A percentile compares a stretch with the other conserved stretches of the same genome.
These are phyloP conservation scores for Sphaerodactylus townsendi DNA, from an alignment of 2,113 vertebrate species.

Conservation along the genomic window DNA sequence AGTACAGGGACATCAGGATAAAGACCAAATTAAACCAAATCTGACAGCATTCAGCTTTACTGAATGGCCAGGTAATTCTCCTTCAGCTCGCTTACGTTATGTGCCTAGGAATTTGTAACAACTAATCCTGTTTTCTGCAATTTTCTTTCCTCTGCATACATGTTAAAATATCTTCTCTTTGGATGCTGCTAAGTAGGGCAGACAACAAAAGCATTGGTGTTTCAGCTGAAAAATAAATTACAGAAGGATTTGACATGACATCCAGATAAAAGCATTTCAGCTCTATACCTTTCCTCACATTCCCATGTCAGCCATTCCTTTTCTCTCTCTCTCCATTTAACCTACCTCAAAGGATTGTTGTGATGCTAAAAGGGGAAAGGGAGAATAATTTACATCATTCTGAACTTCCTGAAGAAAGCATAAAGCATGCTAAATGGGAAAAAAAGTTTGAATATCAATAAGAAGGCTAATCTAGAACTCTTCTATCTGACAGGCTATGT, in stretches of 20 bases:
- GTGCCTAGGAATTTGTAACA: conserved; percentile 30
- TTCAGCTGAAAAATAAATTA: background rate
- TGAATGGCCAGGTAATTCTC: conserved; percentile 61
- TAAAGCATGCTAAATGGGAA: too few relatives aligned
- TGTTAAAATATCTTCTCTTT: conserved; percentile 21
- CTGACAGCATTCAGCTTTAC: conserved; percentile 49
- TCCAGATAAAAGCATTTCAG: background rate
- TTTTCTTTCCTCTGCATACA: conserved; percentile 10
- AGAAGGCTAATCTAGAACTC: background rate
- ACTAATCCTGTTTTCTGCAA: conserved; percentile 37
- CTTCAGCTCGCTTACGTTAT: conserved; percentile 53
- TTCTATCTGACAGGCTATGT: background rate
- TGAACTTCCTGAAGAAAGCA: too few relatives aligned
- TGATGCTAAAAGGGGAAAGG: too few relatives aligned
- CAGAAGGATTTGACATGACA: background rate
- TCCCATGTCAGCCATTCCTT: background rate
- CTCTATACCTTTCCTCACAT: fast-evolving
- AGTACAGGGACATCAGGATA: conserved; percentile 17
- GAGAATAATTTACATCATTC: too few relatives aligned
- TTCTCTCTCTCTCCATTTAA: background rate
- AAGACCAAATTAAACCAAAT: conserved; percentile 19
- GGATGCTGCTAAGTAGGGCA: background rate
- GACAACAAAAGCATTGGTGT: background rate
- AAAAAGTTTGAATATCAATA: background rate
- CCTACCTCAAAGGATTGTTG: too few relatives aligned